These are phyloP conservation scores for Drosophila testacea DNA, from an alignment of 2,888 invertebrate genomes.

Conservation along the genomic window DNA sequence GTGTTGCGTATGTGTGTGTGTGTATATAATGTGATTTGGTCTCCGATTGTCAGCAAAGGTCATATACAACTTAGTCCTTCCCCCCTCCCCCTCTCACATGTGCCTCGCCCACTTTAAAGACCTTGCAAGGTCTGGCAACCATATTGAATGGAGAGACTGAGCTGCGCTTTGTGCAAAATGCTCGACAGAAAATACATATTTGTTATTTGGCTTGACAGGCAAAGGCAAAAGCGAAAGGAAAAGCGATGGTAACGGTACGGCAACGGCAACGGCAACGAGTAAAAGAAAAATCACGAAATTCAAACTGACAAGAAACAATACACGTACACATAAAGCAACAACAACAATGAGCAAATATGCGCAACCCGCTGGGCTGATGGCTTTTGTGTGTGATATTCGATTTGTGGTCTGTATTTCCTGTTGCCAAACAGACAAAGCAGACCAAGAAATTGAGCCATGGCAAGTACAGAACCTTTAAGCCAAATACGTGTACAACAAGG, in stretches of 20 bases:
- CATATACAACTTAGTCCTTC: conserved; percentile 52
- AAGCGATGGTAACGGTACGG: not conserved
- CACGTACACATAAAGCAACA: conserved; percentile 28
- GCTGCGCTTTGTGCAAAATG: conserved; percentile 39
- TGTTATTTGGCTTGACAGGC: conserved; percentile 70
- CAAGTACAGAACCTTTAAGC: conserved; percentile 24
- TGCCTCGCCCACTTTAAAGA: conserved; percentile 38
- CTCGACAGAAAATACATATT: conserved; percentile 56
- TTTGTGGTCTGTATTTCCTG: conserved; percentile 66
- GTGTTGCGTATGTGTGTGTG: conserved; percentile 43
- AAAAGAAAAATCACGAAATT: conserved; percentile 71
- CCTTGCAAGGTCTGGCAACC: conserved; percentile 53
- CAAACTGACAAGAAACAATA: conserved; percentile 73
- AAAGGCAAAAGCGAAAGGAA: conserved; percentile 10
- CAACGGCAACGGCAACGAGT: conserved; percentile 9
- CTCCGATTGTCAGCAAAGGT: conserved; percentile 76
- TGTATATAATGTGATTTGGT: conserved; percentile 72
- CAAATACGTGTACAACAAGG: conserved; percentile 6
- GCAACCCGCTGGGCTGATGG: conserved; percentile 59
- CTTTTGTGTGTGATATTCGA: conserved; percentile 70
- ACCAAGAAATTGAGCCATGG: conserved; percentile 42
- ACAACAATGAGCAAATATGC: conserved; percentile 40
- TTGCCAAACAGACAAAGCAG: conserved; percentile 38
- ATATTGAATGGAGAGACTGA: conserved; percentile 34
- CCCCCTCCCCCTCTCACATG: not conserved